A percentile compares a stretch with the other conserved stretches of the same genome.
Conservation (phyloP, 1,140 invertebrate genomes). For the Sinonovacula constricta region DNA sequence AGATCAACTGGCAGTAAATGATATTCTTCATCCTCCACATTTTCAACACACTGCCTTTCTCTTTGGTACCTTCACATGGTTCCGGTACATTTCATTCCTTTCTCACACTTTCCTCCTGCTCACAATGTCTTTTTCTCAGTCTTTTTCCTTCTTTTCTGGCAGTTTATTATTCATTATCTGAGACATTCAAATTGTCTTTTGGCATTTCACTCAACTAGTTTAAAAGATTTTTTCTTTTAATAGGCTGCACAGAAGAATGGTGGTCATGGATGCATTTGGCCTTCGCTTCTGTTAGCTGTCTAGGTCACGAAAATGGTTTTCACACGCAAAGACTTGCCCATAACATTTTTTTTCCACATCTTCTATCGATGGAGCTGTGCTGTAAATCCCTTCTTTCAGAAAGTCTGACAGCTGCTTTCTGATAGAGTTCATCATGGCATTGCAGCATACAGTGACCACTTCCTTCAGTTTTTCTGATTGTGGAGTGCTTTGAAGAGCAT, state of each 20-base stretch:
- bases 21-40: too few species aligned
- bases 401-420: conserved; percentile 33
- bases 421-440: background rate
- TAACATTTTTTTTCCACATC: background rate
- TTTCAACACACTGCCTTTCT: too few species aligned
- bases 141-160: too few species aligned
- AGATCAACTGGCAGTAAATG: too few species aligned
- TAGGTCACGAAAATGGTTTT: conserved; percentile 38
- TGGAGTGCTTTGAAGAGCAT: background rate
- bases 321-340: conserved; percentile 12
- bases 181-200: too few species aligned
- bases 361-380: background rate
- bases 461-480: background rate
- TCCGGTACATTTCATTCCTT: too few species aligned
- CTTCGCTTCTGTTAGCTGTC: conserved; percentile 24
- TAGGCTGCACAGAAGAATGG: conserved; percentile 13
- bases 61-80: too few species aligned
- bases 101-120: too few species aligned
- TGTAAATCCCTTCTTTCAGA: background rate
- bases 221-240: conserved; percentile 5
- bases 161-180: too few species aligned
- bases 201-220: conserved; percentile 15
- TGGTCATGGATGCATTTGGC: conserved; percentile 32
- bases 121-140: too few species aligned
- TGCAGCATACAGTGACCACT: background rate